These are phyloP conservation scores for Drosophila insularis DNA, from an alignment of 1,140 invertebrate species.

Conservation along the genomic window DNA sequence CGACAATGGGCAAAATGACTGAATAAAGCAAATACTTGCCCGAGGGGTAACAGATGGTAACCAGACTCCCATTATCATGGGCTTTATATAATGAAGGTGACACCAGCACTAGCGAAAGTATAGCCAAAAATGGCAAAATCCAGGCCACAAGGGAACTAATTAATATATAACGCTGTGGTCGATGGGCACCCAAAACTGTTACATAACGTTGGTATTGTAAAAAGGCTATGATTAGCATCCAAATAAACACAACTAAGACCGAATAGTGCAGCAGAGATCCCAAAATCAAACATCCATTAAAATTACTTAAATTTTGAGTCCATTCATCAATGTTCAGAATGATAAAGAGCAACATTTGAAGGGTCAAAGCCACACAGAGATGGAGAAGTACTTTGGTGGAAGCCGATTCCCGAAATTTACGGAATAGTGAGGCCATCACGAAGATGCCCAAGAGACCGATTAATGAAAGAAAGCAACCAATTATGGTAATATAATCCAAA, in stretches of 20 bases:
- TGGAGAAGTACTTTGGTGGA: constrained; percentile 86
- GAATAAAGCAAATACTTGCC: constrained; percentile 83
- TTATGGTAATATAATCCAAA: constrained; percentile 84
- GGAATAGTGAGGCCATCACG: constrained; percentile 84
- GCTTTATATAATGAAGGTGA: constrained; percentile 83
- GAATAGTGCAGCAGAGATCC: constrained; percentile 86
- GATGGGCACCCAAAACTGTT: constrained; percentile 84
- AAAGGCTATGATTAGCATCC: constrained; percentile 87
- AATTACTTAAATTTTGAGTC: constrained; percentile 24
- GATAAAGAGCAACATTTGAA: constrained; percentile 84
- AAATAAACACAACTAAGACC: constrained; percentile 86
- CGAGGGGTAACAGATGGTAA: constrained; percentile 85
- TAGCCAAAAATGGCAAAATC: constrained; percentile 84
- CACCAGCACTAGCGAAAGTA: constrained; percentile 82
- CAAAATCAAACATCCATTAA: constrained; percentile 82
- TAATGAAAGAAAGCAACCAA: constrained; percentile 85
- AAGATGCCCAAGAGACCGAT: constrained; percentile 85
- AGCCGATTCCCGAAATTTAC: constrained; percentile 85
- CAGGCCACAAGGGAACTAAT: constrained; percentile 84
- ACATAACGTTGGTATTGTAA: constrained; percentile 87
- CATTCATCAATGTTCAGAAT: constrained; percentile 51
- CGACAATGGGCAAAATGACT: constrained; percentile 84
- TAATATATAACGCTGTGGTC: constrained; percentile 84
- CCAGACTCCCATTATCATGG: not conserved
- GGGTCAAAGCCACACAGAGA: constrained; percentile 84